Percentiles rank a stretch among this genome's conserved stretches.
Evolutionary conservation across 2,888 invertebrate species (phyloP).

Genomic region (Euclidia mi): DNA sequence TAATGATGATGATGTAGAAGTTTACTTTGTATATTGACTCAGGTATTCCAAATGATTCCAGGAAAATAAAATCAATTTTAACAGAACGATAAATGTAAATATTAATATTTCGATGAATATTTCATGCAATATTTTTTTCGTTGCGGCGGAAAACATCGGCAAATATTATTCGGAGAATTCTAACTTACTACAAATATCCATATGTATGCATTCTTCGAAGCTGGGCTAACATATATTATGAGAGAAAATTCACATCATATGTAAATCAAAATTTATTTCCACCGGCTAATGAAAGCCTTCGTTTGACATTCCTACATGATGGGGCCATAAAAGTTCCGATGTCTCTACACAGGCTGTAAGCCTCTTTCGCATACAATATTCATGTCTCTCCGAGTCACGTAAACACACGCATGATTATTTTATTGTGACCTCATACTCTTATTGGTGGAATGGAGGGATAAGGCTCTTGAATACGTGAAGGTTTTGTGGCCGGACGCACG

Average conservation of each 20-base stretch:
- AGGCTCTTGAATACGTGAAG: constrained; percentile 2
- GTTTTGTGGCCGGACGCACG: constrained; percentile 5
- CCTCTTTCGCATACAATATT: constrained; percentile 45
- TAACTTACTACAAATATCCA: too few species aligned
- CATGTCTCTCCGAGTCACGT: constrained; percentile 48
- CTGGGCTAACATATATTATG: too few species aligned
- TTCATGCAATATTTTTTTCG: too few species aligned
- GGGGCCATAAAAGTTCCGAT: constrained; percentile 20
- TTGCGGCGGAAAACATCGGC: too few species aligned
- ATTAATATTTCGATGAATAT: too few species aligned
- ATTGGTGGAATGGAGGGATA: constrained; percentile 4
- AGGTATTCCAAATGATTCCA: too few species aligned
- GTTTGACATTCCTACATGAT: constrained; percentile 20
- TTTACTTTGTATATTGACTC: too few species aligned
- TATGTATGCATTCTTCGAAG: too few species aligned
- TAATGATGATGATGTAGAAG: too few species aligned
- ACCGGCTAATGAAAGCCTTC: constrained; percentile 14
- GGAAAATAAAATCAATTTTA: too few species aligned
- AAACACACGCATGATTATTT: constrained; percentile 58
- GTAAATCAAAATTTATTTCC: constrained; percentile 12
- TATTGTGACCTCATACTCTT: constrained; percentile 49
- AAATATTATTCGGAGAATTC: too few species aligned
- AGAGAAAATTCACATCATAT: background rate
- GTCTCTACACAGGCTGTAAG: constrained; percentile 12
- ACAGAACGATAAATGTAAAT: too few species aligned